Base-by-base conservation (phyloP, 2,797 vertebrate species). In the Lacerta bilineata region DNA sequence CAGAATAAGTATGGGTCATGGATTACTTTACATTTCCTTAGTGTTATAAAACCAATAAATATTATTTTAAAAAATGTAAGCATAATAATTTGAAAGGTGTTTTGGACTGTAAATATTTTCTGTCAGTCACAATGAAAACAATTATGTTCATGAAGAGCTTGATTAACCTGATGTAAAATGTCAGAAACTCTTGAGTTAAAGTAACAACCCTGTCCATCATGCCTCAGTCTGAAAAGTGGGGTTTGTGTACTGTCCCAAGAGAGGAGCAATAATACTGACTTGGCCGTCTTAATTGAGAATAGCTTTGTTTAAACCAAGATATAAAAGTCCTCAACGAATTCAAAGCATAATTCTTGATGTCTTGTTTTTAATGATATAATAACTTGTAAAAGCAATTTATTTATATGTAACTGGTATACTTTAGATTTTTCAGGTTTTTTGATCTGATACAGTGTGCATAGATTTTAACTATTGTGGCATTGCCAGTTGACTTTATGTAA, bases 1-100 rank as follows among this genome's bases (percentile, higher is more conserved):
- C 96, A 94, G 96, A 97, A 95, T 97, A 96, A 97, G 95, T 84
- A 89, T 93, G 90, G 91, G 93, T 96, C 88, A 91, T 93, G 88
- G 93, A 90, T 93, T 88, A 94, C 79, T 94, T 94, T 92, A 90
- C 85, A 90, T 95, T 94, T n/a, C 81, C 91, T 88, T 85, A 80
- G 69, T 90, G 91, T 95, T 96, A 85, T 93, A 75, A 92, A 1
- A 91, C 85, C 91, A 92, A 94, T 94, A 91, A 95, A 85, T 92
- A 93, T 92, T 95, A 91, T 95, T 95, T 95, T 95, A 84, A 92
- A 92, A 94, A 87, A 36, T 92, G 96, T 94, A 94, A 91, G 81
- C 85, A 77, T 90, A 91, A 92, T 92, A 90, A 59, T 90, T 91
- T 90, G 93, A 95, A 93, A 90, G 81, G 89, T 68, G 86, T 92